phyloP scores from a whole-genome alignment of 2,113 vertebrate genomes.

The Puntigrus tetrazona region DNA sequence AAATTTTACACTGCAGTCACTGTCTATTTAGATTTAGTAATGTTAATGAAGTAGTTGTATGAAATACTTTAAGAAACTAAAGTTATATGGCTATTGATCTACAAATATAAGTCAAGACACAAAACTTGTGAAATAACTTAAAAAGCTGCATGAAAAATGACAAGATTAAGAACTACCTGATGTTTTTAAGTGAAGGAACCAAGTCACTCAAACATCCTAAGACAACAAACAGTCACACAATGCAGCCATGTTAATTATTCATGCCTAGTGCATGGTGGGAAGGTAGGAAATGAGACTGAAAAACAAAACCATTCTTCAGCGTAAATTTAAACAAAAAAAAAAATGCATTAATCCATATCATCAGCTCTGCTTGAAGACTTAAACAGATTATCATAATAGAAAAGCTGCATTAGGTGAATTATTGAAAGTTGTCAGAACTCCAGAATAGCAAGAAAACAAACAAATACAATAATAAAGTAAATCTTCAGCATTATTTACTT shows the following conservation, averaged over 20 bases:
- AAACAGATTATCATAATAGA: neutral
- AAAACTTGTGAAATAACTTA: neutral
- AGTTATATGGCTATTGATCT: neutral
- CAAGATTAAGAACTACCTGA: neutral
- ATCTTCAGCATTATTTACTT: neutral
- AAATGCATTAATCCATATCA: neutral
- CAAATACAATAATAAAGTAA: neutral
- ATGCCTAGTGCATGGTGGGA: neutral
- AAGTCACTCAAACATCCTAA: neutral
- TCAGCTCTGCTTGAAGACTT: neutral
- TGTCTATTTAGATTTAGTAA: no score
- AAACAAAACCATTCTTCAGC: neutral
- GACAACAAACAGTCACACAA: constrained; percentile 2
- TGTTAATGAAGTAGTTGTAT: no score
- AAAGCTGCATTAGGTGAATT: neutral
- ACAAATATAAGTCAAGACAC: neutral
- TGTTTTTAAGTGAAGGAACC: neutral
- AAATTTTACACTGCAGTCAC: neutral
- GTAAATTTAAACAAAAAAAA: neutral
- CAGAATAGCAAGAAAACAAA: constrained; percentile 8
- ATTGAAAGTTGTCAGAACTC: neutral
- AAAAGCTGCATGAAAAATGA: neutral
- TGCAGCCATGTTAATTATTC: constrained; percentile 3
- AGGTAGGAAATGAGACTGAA: neutral
- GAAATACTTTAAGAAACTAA: no score